These are phyloP conservation scores for Ictalurus punctatus DNA, from an alignment of 2,113 vertebrate species.

Conservation along the genomic window DNA sequence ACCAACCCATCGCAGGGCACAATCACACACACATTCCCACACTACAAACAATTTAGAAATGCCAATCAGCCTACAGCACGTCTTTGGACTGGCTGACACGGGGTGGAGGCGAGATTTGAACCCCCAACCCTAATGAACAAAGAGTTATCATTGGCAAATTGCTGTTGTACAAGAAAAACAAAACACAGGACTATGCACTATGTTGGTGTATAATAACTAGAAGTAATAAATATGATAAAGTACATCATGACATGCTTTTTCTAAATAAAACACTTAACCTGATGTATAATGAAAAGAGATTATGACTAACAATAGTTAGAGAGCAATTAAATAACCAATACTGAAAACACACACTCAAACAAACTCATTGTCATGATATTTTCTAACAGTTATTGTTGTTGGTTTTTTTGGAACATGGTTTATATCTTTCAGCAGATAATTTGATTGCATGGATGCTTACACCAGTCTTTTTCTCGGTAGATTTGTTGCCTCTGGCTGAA, in stretches of 20 bases:
- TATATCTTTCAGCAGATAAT: not conserved
- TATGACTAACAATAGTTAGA: not conserved
- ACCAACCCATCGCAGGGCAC: too few relatives aligned
- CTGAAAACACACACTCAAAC: not conserved
- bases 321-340: not conserved
- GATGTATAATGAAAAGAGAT: not conserved
- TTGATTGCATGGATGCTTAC: constrained; percentile 52
- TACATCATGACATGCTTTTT: not conserved
- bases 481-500: constrained; percentile 32
- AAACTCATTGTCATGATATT: not conserved
- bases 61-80: too few relatives aligned
- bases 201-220: not conserved
- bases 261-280: not conserved
- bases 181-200: not conserved
- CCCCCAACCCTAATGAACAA: not conserved
- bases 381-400: not conserved
- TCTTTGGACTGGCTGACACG: too few relatives aligned
- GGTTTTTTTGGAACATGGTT: not conserved
- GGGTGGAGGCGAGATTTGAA: too few relatives aligned
- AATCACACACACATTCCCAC: too few relatives aligned
- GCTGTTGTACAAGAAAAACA: not conserved
- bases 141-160: not conserved
- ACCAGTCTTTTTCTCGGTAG: constrained; percentile 57
- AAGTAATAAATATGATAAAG: not conserved
- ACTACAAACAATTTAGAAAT: too few relatives aligned